A percentile compares a stretch with the other conserved stretches of the same genome.
phyloP scores from a whole-genome alignment of 2,113 vertebrate genomes.

The Neoarius graeffei region DNA sequence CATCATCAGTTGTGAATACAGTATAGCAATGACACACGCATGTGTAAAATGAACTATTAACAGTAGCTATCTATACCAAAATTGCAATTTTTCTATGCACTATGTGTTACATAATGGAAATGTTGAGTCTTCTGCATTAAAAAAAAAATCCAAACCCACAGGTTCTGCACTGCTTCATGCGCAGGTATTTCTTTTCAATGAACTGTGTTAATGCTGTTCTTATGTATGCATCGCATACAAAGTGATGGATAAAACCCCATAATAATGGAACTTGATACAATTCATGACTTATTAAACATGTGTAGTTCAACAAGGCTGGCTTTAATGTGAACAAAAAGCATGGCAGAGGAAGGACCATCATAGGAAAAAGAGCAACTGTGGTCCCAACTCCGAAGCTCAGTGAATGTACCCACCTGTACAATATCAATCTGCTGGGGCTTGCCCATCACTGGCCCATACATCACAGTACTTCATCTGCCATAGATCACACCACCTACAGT shows the following conservation, averaged over 20 bases:
- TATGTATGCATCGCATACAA: background rate
- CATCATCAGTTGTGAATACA: background rate
- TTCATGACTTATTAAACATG: background rate
- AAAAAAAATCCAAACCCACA: background rate
- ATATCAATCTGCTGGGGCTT: too few species aligned
- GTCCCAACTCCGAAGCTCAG: background rate
- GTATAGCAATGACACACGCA: background rate
- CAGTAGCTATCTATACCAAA: background rate
- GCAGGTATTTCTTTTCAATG: background rate
- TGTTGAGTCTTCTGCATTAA: background rate
- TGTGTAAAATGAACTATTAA: background rate
- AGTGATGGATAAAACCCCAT: background rate
- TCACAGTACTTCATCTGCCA: background rate
- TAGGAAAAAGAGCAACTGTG: background rate
- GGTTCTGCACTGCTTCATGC: background rate
- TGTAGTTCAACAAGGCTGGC: background rate
- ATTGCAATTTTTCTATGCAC: background rate
- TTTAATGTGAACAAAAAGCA: background rate
- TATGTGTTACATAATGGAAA: background rate
- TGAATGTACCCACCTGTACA: background rate
- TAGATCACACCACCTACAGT: background rate
- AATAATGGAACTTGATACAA: slow-evolving; percentile 5
- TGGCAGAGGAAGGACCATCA: background rate
- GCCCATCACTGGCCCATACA: background rate
- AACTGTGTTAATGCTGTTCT: background rate